Evolutionary conservation across 2,113 vertebrate species (phyloP).

Genomic region (Siniperca chuatsi): DNA sequence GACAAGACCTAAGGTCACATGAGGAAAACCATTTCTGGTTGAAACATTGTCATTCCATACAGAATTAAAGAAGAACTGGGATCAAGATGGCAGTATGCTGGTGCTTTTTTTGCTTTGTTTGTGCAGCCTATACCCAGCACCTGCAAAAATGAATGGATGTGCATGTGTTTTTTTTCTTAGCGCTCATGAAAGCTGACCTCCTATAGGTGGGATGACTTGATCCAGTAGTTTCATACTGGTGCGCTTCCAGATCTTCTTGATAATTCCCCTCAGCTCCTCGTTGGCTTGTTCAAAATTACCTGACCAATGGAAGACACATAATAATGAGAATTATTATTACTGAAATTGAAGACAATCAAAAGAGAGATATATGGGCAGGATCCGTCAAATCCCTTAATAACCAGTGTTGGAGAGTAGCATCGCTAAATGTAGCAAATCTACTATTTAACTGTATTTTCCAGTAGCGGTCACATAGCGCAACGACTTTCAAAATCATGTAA

Average conservation of each 20-base stretch:
- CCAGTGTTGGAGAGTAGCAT: neutral
- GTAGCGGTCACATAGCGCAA: neutral
- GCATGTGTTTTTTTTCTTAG: neutral
- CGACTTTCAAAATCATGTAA: neutral
- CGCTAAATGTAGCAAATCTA: neutral
- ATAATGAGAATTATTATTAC: neutral
- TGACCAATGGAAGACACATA: constrained; percentile 54
- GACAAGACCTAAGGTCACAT: too few species aligned
- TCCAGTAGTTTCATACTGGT: constrained; percentile 97
- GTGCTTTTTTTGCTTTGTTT: neutral
- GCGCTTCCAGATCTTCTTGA: constrained; percentile 97
- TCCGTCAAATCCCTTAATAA: neutral
- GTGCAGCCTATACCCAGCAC: neutral
- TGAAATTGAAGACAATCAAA: neutral
- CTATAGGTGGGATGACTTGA: constrained; percentile 95
- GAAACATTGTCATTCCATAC: too few species aligned
- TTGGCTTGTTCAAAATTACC: constrained; percentile 96
- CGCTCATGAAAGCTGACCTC: constrained; percentile 81
- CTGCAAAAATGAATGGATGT: neutral
- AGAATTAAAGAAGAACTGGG: neutral
- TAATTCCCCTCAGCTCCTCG: constrained; percentile 93
- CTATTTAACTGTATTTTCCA: neutral
- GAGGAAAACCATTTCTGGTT: too few species aligned
- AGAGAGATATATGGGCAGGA: neutral
- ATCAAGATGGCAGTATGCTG: neutral